phyloP scores from a whole-genome alignment of 2,113 vertebrate species.

The Gymnogyps californianus region DNA sequence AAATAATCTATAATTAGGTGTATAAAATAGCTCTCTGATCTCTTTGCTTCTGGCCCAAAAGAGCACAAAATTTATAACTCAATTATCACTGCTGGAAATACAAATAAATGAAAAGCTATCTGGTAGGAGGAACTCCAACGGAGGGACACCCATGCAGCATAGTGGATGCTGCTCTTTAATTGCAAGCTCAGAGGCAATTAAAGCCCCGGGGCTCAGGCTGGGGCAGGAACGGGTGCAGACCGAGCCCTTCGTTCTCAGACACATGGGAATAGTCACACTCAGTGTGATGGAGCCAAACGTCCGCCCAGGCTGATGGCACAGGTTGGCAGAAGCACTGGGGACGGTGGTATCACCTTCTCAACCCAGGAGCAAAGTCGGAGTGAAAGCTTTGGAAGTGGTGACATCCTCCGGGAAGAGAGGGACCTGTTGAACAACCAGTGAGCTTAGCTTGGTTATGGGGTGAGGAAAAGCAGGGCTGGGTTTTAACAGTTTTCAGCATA shows the following conservation, averaged over 20 bases:
- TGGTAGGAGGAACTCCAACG: neutral
- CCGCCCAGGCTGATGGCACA: neutral
- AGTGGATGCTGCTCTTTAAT: neutral
- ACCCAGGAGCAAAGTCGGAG: neutral
- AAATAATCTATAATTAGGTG: constrained; percentile 61
- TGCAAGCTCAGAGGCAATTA: neutral
- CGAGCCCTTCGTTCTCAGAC: neutral
- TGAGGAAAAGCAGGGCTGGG: neutral
- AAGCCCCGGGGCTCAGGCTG: neutral
- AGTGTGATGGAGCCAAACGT: neutral
- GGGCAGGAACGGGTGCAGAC: neutral
- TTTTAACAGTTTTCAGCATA: neutral
- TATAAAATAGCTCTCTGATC: constrained; percentile 53
- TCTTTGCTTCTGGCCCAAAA: constrained; percentile 52
- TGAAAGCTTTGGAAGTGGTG: neutral
- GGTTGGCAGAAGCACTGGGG: neutral
- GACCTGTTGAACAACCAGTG: too few relatives aligned
- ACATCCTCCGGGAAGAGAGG: neutral
- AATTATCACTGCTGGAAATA: constrained; percentile 59
- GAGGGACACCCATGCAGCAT: neutral
- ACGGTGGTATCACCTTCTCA: neutral
- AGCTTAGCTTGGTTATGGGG: neutral
- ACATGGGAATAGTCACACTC: accelerated
- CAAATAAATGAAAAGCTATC: constrained; percentile 57
- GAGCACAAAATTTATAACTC: constrained; percentile 59